Base-by-base conservation (phyloP, 2,888 invertebrate species). In the Caprella mutica region DNA sequence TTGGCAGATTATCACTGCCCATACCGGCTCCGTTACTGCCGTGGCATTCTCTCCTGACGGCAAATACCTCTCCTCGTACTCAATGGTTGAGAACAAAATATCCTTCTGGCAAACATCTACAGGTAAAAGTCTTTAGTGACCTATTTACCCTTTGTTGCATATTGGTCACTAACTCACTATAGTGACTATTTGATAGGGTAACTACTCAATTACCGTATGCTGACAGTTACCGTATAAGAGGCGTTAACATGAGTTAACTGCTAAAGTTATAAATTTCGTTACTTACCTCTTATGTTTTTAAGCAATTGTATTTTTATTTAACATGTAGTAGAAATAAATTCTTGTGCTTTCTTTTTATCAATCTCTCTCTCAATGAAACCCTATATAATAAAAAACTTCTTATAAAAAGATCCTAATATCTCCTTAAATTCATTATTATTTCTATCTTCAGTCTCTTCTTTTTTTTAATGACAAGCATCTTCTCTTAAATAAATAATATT, bases 41-140 rank as follows among this genome's bases (percentile, higher is more conserved):
- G 80, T 88, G 70, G 85, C 92, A 35, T 96, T 98, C 77, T 93
- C 93, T 66, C 93, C 94, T 0, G 97, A 98, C 75, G 97, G 97
- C 19, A 92, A 97, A 70, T 93, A 86, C 73, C 80, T 98, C 66
- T 96, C 93, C 42, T 93, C 96, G 27, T 98, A 94, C 75, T 90
- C 93, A 42, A 88, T 89, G 67, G 78, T 81, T 8, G 98, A 98
- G 73, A 93, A 94, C 74, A 82, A 91, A 67, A 80, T 98, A 54
- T 91, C 88, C 67, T 97, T 98, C 76, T 98, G 97, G 97, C 97
- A 97, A 81, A 94, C 93, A 66, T 83, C 82, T 68, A 65, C 30
- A 5, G 52, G 14, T 21, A 23, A 3, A 23, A 55, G 54, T 42
- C 5, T n/a, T 52, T n/a, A 5, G 1, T n/a, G n/a, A n/a, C n/a